phyloP scores from a whole-genome alignment of 2,888 invertebrate species.

The Spodoptera exigua region DNA sequence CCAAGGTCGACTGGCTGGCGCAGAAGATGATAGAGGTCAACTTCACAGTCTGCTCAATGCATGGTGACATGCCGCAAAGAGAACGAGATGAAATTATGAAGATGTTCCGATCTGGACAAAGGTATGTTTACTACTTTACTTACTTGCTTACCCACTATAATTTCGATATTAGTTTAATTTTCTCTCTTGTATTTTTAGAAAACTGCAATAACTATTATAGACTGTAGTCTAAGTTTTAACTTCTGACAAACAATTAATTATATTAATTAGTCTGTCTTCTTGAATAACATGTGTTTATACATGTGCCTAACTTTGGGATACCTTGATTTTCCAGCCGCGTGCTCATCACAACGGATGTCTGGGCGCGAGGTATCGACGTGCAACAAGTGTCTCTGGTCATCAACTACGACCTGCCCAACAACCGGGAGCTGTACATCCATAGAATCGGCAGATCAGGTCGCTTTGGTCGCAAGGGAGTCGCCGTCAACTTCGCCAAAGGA shows the following conservation, averaged over 20 bases:
- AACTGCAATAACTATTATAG: too few relatives aligned
- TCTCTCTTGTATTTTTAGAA: too few relatives aligned
- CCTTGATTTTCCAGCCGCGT: conserved; percentile 91
- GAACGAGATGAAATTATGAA: conserved; percentile 99
- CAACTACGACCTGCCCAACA: conserved; percentile 99
- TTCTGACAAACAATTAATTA: too few relatives aligned
- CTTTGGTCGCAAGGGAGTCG: conserved; percentile 99
- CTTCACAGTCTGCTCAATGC: conserved; percentile 99
- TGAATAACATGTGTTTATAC: too few relatives aligned
- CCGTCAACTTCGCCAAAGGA: conserved; percentile 99
- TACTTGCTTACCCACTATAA: not conserved
- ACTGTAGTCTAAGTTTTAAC: too few relatives aligned
- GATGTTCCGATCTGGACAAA: conserved; percentile 98
- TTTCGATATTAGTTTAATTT: too few relatives aligned
- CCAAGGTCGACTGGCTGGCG: conserved; percentile 99
- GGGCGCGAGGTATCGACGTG: conserved; percentile 99
- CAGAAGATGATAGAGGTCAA: conserved; percentile 99
- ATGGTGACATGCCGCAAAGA: conserved; percentile 99
- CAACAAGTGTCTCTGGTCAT: conserved; percentile 99
- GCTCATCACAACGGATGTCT: conserved; percentile 99
- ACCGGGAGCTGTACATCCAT: conserved; percentile 99
- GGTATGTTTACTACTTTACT: conserved; percentile 78
- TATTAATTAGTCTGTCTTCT: too few relatives aligned
- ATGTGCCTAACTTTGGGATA: not conserved
- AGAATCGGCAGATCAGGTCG: conserved; percentile 99